These are phyloP conservation scores for Drosophila asahinai DNA, from an alignment of 1,140 invertebrate genomes.

Conservation along the genomic window DNA sequence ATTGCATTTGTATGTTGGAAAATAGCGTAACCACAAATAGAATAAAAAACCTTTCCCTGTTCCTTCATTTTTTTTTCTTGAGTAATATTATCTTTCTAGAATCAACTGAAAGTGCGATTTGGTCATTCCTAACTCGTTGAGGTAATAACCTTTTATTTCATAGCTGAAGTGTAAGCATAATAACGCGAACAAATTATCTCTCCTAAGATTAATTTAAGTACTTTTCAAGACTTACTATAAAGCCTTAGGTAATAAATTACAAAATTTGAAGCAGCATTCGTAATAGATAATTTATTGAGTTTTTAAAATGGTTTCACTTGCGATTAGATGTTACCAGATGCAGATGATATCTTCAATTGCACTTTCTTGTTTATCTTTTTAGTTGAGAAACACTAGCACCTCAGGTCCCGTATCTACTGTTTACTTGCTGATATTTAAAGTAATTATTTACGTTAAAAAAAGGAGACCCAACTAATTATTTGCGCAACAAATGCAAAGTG, in stretches of 20 bases:
- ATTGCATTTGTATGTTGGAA: not conserved
- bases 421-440: slow-evolving; percentile 18
- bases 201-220: not conserved
- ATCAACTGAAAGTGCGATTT: not conserved
- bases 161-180: not conserved
- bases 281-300: slow-evolving; percentile 3
- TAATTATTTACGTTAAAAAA: slow-evolving; percentile 22
- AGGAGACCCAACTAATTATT: slow-evolving; percentile 19
- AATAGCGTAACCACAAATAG: not conserved
- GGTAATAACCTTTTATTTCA: not conserved
- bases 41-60: too few relatives aligned
- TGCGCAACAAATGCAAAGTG: slow-evolving; percentile 12
- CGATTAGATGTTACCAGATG: not conserved
- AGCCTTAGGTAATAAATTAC: not conserved
- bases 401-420: slow-evolving; percentile 2
- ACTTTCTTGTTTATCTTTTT: slow-evolving; percentile 3
- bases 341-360: not conserved
- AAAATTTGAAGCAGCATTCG: not conserved
- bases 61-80: too few relatives aligned
- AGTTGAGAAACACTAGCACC: not conserved
- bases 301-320: not conserved
- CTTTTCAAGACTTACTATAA: not conserved
- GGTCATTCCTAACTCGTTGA: not conserved
- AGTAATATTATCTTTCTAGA: not conserved
- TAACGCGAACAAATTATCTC: not conserved